A percentile compares a stretch with the other conserved stretches of the same genome.
Evolutionary conservation across 2,888 invertebrate species (phyloP).

Genomic region (Tetramorium bicarinatum): DNA sequence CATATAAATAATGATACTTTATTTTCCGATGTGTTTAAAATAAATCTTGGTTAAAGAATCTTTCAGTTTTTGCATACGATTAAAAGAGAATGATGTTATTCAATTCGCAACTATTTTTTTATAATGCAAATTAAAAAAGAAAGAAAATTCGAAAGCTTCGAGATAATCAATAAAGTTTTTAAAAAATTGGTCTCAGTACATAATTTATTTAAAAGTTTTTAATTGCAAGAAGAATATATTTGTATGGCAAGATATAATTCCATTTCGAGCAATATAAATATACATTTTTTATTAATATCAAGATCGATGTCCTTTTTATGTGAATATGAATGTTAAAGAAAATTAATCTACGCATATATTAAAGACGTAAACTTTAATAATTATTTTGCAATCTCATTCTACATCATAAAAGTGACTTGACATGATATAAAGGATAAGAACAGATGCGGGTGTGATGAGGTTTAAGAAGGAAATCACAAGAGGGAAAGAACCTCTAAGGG

Average conservation of each 20-base stretch:
- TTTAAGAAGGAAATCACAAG: conserved; percentile 39
- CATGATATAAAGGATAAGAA: conserved; percentile 31
- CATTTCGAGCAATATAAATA: neutral
- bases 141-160: neutral
- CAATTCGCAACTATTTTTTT: neutral
- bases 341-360: neutral
- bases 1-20: neutral
- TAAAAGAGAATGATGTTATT: neutral
- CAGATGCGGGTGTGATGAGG: conserved; percentile 47
- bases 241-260: neutral
- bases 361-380: conserved; percentile 1
- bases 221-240: neutral
- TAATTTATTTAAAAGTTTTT: neutral
- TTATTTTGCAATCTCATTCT: neutral
- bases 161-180: neutral
- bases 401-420: conserved; percentile 7
- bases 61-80: neutral
- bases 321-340: neutral
- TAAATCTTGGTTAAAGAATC: neutral
- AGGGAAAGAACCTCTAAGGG: conserved; percentile 34
- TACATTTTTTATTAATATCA: neutral
- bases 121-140: neutral
- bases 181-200: neutral
- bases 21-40: neutral
- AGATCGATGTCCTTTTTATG: neutral